Evolutionary conservation across 2,888 invertebrate genomes (phyloP).

Genomic region (Zonitis immaculata): DNA sequence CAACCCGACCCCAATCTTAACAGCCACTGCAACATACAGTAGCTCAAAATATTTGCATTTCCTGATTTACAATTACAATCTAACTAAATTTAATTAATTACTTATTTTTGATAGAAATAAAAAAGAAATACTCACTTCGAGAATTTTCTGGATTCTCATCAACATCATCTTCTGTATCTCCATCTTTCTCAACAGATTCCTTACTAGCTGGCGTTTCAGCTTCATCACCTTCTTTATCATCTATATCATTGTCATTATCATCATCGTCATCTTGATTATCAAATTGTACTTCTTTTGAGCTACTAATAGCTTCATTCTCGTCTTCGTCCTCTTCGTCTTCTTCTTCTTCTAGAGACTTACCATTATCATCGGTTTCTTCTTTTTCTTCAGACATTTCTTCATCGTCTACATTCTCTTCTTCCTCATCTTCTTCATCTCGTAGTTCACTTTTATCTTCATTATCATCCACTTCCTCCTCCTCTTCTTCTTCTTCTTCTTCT

Average conservation of each 20-base stretch:
- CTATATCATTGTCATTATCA: conserved; percentile 37
- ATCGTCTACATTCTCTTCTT: conserved; percentile 42
- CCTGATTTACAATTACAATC: conserved; percentile 42
- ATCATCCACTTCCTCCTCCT: conserved; percentile 52
- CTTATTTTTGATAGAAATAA: neutral
- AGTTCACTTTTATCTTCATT: conserved; percentile 45
- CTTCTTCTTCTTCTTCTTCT: conserved; percentile 37
- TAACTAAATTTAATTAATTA: conserved; percentile 10
- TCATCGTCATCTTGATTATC: conserved; percentile 27
- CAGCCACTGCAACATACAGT: conserved; percentile 72
- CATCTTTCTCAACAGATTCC: conserved; percentile 40
- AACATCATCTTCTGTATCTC: conserved; percentile 30
- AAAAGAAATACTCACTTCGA: conserved; percentile 33
- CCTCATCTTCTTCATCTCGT: conserved; percentile 49
- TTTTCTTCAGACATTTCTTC: conserved; percentile 30
- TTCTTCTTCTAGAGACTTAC: conserved; percentile 19
- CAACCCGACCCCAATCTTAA: conserved; percentile 80
- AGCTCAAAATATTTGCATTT: conserved; percentile 43
- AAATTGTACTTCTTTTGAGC: conserved; percentile 10
- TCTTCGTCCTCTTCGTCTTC: conserved; percentile 39
- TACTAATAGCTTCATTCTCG: conserved; percentile 30
- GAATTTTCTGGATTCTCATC: conserved; percentile 38
- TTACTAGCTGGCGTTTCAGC: conserved; percentile 36
- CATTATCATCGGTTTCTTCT: conserved; percentile 25
- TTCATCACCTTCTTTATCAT: conserved; percentile 33